phyloP scores from a whole-genome alignment of 2,888 invertebrate species.

The Deilephila elpenor region DNA sequence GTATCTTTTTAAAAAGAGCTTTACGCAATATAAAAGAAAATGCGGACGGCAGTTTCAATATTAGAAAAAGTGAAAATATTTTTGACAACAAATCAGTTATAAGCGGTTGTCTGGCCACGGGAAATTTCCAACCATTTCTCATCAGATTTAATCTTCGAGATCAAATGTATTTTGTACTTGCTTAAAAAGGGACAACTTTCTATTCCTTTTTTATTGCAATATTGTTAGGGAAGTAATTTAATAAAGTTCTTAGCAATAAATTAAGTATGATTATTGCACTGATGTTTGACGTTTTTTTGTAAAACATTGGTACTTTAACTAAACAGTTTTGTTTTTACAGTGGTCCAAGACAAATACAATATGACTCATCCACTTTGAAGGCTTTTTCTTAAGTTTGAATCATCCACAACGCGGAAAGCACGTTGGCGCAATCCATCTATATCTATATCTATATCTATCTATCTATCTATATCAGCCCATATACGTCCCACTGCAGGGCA shows the following conservation, averaged over 20 bases:
- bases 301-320: too few species aligned
- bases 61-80: constrained; percentile 48
- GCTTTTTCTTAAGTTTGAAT: too few species aligned
- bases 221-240: neutral
- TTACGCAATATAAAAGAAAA: constrained; percentile 51
- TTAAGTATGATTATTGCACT: neutral
- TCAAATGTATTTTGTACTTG: constrained; percentile 16
- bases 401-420: too few species aligned
- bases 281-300: too few species aligned
- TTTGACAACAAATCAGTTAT: constrained; percentile 50
- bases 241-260: neutral
- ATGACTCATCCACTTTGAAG: too few species aligned
- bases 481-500: too few species aligned
- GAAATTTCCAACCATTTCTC: constrained; percentile 5
- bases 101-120: constrained; percentile 16
- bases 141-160: constrained; percentile 12
- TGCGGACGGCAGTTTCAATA: constrained; percentile 47
- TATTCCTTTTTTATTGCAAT: constrained; percentile 10
- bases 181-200: constrained; percentile 16
- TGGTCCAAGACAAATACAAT: too few species aligned
- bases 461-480: too few species aligned
- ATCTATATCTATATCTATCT: too few species aligned
- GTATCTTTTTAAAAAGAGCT: constrained; percentile 79
- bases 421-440: too few species aligned
- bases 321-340: too few species aligned